phyloP scores from a whole-genome alignment of 2,888 invertebrate genomes.

The Eupithecia subfuscata region DNA sequence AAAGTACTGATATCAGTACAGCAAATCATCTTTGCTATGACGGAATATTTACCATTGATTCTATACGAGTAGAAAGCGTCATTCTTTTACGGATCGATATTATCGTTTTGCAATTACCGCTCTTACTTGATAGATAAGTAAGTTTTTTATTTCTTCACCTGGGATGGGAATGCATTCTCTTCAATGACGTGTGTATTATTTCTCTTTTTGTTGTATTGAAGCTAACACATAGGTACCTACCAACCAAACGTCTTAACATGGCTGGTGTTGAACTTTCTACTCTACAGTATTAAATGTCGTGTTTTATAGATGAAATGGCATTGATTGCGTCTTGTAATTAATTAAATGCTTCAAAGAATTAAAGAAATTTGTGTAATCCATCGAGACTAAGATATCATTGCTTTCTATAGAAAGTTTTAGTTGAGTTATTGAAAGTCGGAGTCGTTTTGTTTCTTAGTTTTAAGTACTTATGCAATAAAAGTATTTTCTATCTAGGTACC shows the following conservation, averaged over 20 bases:
- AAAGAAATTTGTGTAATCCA: background rate
- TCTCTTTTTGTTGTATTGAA: constrained; percentile 48
- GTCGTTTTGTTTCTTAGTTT: too few relatives aligned
- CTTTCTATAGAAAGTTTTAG: background rate
- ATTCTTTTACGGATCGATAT: constrained; percentile 55
- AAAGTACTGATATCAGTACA: constrained; percentile 30
- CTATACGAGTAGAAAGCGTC: constrained; percentile 59
- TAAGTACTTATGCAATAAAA: too few relatives aligned
- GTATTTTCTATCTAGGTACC: too few relatives aligned
- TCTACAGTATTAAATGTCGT: constrained; percentile 49
- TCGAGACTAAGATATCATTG: background rate
- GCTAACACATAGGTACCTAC: constrained; percentile 5
- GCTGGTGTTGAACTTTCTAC: constrained; percentile 59
- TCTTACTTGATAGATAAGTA: constrained; percentile 64
- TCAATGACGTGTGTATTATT: constrained; percentile 60
- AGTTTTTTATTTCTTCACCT: constrained; percentile 61
- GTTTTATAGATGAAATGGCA: constrained; percentile 26
- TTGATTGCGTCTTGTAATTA: constrained; percentile 27
- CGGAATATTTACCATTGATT: constrained; percentile 48
- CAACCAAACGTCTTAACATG: constrained; percentile 37
- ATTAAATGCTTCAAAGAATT: background rate
- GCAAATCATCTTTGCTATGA: constrained; percentile 39
- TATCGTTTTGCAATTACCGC: constrained; percentile 55
- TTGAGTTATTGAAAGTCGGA: background rate
- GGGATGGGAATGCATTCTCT: constrained; percentile 55